These are phyloP conservation scores for Istiophorus platypterus DNA, from an alignment of 2,113 vertebrate species.

Conservation along the genomic window DNA sequence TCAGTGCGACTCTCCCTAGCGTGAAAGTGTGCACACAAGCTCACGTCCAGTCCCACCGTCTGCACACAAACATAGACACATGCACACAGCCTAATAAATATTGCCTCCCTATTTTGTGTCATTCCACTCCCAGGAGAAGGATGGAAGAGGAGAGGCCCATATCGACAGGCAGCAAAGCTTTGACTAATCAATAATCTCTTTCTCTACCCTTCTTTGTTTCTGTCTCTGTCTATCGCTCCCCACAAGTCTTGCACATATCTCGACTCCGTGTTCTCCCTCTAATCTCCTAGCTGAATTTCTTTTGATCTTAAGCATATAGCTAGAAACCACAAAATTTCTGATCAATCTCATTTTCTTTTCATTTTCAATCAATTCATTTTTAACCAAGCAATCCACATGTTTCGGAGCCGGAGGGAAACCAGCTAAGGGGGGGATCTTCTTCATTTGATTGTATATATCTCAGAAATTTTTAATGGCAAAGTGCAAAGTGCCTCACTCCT, in stretches of 20 bases:
- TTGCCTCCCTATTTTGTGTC: slow-evolving; percentile 63
- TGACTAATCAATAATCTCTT: slow-evolving; percentile 72
- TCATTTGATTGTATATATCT: slow-evolving; percentile 39
- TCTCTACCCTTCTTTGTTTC: slow-evolving; percentile 16
- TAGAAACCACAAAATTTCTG: slow-evolving; percentile 41
- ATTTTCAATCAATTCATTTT: slow-evolving; percentile 54
- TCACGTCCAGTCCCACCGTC: neutral
- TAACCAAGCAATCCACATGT: neutral
- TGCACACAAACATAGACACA: slow-evolving; percentile 1
- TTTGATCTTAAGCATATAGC: slow-evolving; percentile 48
- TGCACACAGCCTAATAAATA: slow-evolving; percentile 58
- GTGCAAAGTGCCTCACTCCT: neutral
- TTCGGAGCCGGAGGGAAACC: neutral
- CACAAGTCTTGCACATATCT: slow-evolving; percentile 5
- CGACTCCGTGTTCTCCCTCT: slow-evolving; percentile 35
- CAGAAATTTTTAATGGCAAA: slow-evolving; percentile 28
- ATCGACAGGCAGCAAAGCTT: slow-evolving; percentile 68
- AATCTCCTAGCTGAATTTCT: slow-evolving; percentile 48
- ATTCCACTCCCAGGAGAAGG: slow-evolving; percentile 56
- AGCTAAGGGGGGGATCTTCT: neutral
- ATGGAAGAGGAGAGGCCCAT: slow-evolving; percentile 9
- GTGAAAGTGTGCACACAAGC: slow-evolving; percentile 45
- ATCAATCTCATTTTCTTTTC: slow-evolving; percentile 57
- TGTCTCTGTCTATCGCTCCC: slow-evolving; percentile 1
- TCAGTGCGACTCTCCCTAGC: slow-evolving; percentile 34